Evolutionary conservation across 1,140 invertebrate genomes (phyloP).

Genomic region (Monochamus saltuarius): DNA sequence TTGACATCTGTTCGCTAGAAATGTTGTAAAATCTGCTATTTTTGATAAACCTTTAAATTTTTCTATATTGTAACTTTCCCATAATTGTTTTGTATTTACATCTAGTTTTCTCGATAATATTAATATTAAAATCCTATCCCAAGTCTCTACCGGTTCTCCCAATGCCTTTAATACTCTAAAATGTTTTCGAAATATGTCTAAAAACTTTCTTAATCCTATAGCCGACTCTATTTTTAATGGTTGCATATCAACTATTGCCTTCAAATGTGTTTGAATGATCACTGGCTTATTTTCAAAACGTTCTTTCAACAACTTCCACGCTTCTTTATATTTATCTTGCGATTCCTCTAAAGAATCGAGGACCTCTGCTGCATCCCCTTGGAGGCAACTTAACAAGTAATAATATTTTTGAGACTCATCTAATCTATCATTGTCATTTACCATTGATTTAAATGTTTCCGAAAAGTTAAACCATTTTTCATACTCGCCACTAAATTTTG

Average conservation of each 20-base stretch:
- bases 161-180: neutral
- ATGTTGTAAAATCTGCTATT: neutral
- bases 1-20: neutral
- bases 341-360: too few relatives aligned
- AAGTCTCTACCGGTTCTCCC: neutral
- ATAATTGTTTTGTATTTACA: neutral
- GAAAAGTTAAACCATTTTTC: too few relatives aligned
- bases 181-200: neutral
- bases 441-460: too few relatives aligned
- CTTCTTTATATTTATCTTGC: too few relatives aligned
- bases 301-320: neutral
- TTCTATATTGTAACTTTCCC: neutral
- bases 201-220: neutral
- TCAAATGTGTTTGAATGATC: neutral
- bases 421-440: too few relatives aligned
- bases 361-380: too few relatives aligned
- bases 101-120: conserved; percentile 4
- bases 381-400: too few relatives aligned
- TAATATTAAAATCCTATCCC: neutral
- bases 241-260: neutral
- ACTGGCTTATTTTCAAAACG: conserved; percentile 2
- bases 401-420: too few relatives aligned
- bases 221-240: neutral
- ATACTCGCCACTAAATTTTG: too few relatives aligned
- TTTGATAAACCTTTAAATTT: neutral